Base-by-base conservation (phyloP, 2,113 vertebrate genomes). In the Indicator maculatus region DNA sequence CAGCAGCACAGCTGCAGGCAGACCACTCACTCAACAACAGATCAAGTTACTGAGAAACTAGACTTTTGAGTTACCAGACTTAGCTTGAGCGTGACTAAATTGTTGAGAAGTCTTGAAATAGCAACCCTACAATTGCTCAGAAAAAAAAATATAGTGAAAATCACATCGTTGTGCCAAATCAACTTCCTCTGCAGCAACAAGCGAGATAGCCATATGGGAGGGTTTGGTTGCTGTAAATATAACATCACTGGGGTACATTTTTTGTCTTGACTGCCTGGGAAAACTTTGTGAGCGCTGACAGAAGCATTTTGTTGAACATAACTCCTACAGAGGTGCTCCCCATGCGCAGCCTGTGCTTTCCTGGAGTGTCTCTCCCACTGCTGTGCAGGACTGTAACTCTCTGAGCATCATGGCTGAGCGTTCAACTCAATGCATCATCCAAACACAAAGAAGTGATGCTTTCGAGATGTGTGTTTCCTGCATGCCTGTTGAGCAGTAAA, bases 181-280 rank as follows among this genome's bases (percentile, higher is more conserved):
- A 39, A 66, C 1, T 1, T 65, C 20, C 38, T 74, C 0, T 0
- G 1, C 0, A 0, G 47, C 53, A 77, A 44, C 18, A 41, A 81
- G 20, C 2, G 27, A 80, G 38, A 41, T 6, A 44, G 15, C 21
- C 2, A 2, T 20, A 27, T 4, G 17, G 30, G 38, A 88, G 33
- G 23, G 28, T 41, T 47, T 64, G 56, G n/a, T 59, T 80, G 23
- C 38, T 65, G 30, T 47, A 56, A 55, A 56, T 63, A 6, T 2
- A 26, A 59, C 33, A 27, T 24, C 59, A 47, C 0, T 9, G 16
- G 12, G 18, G 38, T 11, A 3, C 12, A 64, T 71, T 88, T 72
- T 63, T 44, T 45, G 27, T 69, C 45, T 24, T 53, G 53, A 31
- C 9, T 28, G 9, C 11, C 38, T 61, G 72, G 50, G 72, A 74